Conservation (phyloP, 2,113 vertebrate genomes). For the Sinocyclocheilus rhinocerous region DNA sequence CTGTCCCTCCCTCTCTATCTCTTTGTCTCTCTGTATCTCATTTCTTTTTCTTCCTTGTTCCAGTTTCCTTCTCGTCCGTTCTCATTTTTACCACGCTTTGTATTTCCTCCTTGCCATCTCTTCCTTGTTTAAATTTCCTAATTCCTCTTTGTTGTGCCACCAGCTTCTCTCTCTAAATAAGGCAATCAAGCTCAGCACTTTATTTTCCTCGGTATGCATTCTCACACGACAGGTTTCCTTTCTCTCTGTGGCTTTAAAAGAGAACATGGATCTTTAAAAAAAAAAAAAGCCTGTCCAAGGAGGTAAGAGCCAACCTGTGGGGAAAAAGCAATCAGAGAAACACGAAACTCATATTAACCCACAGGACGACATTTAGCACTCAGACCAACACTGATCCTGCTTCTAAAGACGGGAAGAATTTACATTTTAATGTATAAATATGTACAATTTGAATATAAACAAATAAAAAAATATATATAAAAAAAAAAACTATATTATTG, state of each 20-base stretch:
- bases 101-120: background rate
- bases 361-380: background rate
- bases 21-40: conserved; percentile 7
- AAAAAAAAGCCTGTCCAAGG: background rate
- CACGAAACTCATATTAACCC: conserved; percentile 29
- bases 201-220: conserved; percentile 35
- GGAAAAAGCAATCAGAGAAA: conserved; percentile 40
- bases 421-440: background rate
- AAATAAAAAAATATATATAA: no score
- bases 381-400: background rate
- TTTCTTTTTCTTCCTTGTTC: conserved; percentile 5
- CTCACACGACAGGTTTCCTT: conserved; percentile 25
- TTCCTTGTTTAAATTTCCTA: conserved; percentile 10
- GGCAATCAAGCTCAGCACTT: conserved; percentile 26
- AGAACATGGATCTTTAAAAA: background rate
- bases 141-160: background rate
- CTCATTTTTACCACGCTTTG: conserved; percentile 8
- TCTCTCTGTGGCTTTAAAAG: conserved; percentile 19
- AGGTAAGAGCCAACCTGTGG: conserved; percentile 38
- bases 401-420: background rate
- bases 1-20: background rate
- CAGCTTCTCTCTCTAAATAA: conserved; percentile 30
- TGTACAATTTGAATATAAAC: no score
- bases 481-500: no score
- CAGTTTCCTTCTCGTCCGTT: background rate